Conservation (phyloP, 1,140 invertebrate species). For the Pogonognathellus flavescens region DNA sequence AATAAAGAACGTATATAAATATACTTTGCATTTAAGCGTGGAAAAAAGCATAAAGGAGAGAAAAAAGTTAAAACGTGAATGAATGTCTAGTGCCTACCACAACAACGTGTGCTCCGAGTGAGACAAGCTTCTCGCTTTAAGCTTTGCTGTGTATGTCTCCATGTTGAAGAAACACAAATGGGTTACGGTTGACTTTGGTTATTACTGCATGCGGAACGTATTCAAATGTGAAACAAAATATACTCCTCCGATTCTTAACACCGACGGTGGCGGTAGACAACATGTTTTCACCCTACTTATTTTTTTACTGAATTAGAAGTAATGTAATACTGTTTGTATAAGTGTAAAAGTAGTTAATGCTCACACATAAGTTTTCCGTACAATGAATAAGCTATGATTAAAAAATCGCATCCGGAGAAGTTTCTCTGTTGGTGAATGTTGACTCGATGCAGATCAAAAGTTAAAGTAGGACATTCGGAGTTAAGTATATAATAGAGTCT, state of each 20-base stretch:
- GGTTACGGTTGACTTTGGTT: background rate
- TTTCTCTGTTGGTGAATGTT: background rate
- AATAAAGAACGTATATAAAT: no score
- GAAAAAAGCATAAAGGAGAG: no score
- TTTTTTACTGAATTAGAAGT: background rate
- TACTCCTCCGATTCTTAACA: background rate
- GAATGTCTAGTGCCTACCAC: no score
- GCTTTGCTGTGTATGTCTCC: no score
- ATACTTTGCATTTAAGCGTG: no score
- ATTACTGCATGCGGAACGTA: background rate
- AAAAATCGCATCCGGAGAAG: slow-evolving; percentile 8
- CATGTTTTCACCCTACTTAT: slow-evolving; percentile 15
- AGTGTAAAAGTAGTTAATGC: slow-evolving; percentile 1
- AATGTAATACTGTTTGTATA: slow-evolving; percentile 6
- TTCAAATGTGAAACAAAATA: background rate
- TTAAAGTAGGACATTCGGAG: slow-evolving; percentile 16
- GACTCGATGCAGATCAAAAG: background rate
- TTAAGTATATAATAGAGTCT: background rate
- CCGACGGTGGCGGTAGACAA: slow-evolving; percentile 10
- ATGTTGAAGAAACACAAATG: no score
- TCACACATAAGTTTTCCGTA: background rate
- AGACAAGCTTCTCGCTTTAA: no score
- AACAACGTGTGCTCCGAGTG: no score
- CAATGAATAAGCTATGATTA: slow-evolving; percentile 30
- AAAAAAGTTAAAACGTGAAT: no score